phyloP scores from a whole-genome alignment of 2,888 invertebrate genomes.

The Dichetophora obliterata region DNA sequence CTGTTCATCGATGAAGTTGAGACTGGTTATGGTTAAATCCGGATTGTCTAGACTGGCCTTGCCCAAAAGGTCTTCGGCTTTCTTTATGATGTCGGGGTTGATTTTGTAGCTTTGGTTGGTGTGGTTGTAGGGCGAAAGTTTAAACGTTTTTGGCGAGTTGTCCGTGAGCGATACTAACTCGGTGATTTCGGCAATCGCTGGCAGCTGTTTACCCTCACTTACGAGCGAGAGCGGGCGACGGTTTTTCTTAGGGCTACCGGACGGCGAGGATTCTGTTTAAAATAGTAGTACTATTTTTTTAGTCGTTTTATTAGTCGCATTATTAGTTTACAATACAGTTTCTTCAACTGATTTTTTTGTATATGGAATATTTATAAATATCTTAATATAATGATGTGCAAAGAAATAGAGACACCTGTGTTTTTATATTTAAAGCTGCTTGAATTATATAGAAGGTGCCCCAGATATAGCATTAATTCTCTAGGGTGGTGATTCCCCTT shows the following conservation, averaged over 20 bases:
- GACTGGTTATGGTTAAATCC: conserved; percentile 72
- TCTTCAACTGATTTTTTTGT: too few species aligned
- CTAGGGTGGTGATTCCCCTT: too few species aligned
- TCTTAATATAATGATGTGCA: too few species aligned
- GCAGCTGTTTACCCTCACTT: conserved; percentile 76
- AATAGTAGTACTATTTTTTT: too few species aligned
- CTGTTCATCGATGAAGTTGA: conserved; percentile 76
- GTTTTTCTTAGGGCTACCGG: conserved; percentile 73
- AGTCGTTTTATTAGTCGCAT: too few species aligned
- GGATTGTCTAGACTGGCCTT: conserved; percentile 70
- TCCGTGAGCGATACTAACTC: conserved; percentile 78
- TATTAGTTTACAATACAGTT: too few species aligned
- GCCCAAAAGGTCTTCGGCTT: conserved; percentile 69
- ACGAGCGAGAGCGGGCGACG: conserved; percentile 77
- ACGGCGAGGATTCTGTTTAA: conserved; percentile 73
- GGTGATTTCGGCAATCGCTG: conserved; percentile 78
- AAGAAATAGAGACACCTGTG: too few species aligned
- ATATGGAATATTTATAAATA: too few species aligned
- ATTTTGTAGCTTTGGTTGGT: conserved; percentile 66
- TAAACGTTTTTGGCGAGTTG: conserved; percentile 66
- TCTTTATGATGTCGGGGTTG: conserved; percentile 68
- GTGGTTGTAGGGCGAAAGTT: conserved; percentile 59
- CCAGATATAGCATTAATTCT: too few species aligned
- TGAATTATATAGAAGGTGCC: too few species aligned
- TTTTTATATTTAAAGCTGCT: too few species aligned